phyloP scores from a whole-genome alignment of 1,140 invertebrate genomes.

The Drosophila suzukii region DNA sequence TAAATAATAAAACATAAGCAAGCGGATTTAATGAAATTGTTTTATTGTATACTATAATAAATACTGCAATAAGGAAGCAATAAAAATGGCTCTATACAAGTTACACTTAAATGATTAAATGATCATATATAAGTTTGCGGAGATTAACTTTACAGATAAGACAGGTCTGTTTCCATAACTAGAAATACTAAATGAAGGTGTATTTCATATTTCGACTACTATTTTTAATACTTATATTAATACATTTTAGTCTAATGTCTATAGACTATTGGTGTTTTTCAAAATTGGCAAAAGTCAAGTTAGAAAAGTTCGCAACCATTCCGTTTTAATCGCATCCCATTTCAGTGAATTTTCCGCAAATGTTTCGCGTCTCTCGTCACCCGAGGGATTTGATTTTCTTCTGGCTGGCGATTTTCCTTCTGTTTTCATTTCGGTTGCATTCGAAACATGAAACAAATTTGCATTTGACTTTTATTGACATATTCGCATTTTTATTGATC shows the following conservation, averaged over 20 bases:
- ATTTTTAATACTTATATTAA: no score
- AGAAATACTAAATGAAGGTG: background rate
- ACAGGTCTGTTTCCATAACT: background rate
- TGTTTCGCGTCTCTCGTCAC: slow-evolving; percentile 16
- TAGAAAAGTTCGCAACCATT: slow-evolving; percentile 3
- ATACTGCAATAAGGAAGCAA: background rate
- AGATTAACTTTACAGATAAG: background rate
- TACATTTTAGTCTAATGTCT: background rate
- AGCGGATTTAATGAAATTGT: background rate
- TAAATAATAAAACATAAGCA: background rate
- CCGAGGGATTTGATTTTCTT: slow-evolving; percentile 24
- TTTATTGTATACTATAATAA: background rate
- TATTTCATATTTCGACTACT: background rate
- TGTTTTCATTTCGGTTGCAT: slow-evolving; percentile 44
- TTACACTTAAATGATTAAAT: background rate
- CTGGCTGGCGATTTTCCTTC: background rate
- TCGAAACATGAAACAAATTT: slow-evolving; percentile 56
- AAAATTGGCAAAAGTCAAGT: slow-evolving; percentile 10
- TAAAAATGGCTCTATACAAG: background rate
- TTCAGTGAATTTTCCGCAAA: slow-evolving; percentile 18
- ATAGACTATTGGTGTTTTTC: background rate
- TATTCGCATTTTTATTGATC: slow-evolving; percentile 82
- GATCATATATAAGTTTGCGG: background rate
- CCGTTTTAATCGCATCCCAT: slow-evolving; percentile 9
- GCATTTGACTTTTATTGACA: slow-evolving; percentile 82